Conservation (phyloP, 2,113 vertebrate genomes). For the Percina caprodes region DNA sequence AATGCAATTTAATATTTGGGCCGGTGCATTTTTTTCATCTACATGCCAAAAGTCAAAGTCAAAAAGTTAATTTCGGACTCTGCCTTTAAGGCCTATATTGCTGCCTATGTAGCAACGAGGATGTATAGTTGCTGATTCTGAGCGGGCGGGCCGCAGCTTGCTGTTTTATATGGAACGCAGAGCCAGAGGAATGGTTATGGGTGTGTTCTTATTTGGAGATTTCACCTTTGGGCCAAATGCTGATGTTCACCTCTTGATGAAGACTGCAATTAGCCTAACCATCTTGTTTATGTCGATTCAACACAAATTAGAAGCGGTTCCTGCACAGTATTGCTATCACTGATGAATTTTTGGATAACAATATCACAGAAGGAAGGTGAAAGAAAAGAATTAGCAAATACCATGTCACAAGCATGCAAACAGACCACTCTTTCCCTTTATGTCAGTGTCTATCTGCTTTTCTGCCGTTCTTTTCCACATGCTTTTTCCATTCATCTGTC, state of each 20-base stretch:
- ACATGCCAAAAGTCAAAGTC: no score
- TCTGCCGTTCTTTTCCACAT: background rate
- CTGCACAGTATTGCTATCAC: background rate
- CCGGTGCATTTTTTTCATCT: no score
- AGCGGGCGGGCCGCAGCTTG: constrained; percentile 31
- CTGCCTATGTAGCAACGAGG: background rate
- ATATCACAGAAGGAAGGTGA: background rate
- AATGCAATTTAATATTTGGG: no score
- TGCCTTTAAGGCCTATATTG: constrained; percentile 7
- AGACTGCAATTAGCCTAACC: background rate
- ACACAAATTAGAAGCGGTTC: background rate
- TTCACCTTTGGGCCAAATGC: constrained; percentile 33
- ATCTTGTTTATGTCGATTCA: background rate
- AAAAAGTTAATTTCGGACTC: no score
- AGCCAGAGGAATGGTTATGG: constrained; percentile 39
- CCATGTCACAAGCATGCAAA: background rate
- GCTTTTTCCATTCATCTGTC: background rate
- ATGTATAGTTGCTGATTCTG: constrained; percentile 54
- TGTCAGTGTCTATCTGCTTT: background rate
- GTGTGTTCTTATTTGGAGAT: constrained; percentile 20
- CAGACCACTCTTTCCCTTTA: background rate
- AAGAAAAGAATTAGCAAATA: background rate
- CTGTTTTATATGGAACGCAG: constrained; percentile 56
- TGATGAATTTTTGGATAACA: background rate
- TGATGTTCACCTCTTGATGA: constrained; percentile 3